A percentile compares a stretch with the other conserved stretches of the same genome.
Evolutionary conservation across 2,888 invertebrate species (phyloP).

Genomic region (Schizotus pectinicornis): DNA sequence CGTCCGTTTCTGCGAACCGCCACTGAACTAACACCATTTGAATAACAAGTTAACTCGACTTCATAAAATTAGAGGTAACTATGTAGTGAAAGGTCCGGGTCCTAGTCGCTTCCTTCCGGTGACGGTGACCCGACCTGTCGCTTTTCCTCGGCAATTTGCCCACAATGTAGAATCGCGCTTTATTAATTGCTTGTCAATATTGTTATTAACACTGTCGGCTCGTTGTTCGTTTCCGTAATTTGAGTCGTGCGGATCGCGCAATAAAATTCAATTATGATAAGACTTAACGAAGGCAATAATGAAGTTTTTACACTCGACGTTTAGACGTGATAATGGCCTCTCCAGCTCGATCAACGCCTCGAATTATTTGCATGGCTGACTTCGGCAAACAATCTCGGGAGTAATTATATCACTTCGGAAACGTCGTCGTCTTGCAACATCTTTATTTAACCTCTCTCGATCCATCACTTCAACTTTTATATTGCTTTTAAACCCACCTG

Average conservation of each 20-base stretch:
- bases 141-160: no score
- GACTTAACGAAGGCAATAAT: constrained; percentile 35
- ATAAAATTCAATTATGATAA: constrained; percentile 33
- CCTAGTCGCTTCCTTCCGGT: no score
- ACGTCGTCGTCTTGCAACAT: constrained; percentile 35
- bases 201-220: background rate
- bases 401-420: constrained; percentile 45
- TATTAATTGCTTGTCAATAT: no score
- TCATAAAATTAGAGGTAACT: no score
- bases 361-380: constrained; percentile 49
- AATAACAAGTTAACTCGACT: no score
- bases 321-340: constrained; percentile 42
- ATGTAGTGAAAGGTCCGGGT: no score
- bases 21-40: no score
- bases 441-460: constrained; percentile 35
- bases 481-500: constrained; percentile 37
- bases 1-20: no score
- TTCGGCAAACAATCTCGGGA: constrained; percentile 47
- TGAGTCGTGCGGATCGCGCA: constrained; percentile 8
- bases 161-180: no score
- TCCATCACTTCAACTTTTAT: constrained; percentile 36
- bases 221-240: background rate
- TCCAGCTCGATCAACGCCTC: constrained; percentile 46
- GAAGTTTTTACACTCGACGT: constrained; percentile 35
- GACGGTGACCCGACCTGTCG: no score